Conservation (phyloP, 2,113 vertebrate genomes). For the Vulpes vulpes region DNA sequence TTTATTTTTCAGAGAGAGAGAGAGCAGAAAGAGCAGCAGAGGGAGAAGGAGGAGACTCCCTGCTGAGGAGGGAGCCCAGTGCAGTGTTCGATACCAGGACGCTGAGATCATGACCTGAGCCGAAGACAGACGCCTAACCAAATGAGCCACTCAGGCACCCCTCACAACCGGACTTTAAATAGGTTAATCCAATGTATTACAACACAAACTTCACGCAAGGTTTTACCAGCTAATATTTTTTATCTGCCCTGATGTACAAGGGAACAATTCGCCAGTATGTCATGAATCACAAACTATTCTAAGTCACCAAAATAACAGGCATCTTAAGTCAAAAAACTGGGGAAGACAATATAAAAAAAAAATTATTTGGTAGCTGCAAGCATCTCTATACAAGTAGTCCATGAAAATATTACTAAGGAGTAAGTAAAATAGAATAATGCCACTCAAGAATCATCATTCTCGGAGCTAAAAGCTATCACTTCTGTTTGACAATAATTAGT, state of each 20-base stretch:
- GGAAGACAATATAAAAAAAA: constrained; percentile 55
- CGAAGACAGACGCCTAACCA: too few species aligned
- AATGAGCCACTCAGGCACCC: too few species aligned
- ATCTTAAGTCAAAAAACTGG: constrained; percentile 35
- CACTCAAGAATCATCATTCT: not conserved
- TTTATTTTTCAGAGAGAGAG: too few species aligned
- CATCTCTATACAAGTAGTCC: not conserved
- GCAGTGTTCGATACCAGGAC: too few species aligned
- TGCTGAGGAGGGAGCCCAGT: too few species aligned
- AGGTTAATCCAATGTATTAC: constrained; percentile 48
- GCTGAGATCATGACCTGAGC: too few species aligned
- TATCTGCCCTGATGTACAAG: not conserved
- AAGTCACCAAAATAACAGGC: not conserved
- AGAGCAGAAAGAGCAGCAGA: too few species aligned
- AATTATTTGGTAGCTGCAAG: constrained; percentile 25
- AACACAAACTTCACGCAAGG: not conserved
- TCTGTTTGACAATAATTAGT: constrained; percentile 5
- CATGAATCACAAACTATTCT: constrained; percentile 3
- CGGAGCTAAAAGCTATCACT: not conserved
- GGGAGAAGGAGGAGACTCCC: too few species aligned
- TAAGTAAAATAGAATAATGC: constrained; percentile 60
- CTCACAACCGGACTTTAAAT: constrained; percentile 40
- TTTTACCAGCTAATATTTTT: constrained; percentile 3
- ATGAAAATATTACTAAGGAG: constrained; percentile 32
- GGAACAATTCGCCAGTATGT: not conserved